Percentiles rank a stretch among this genome's conserved stretches.
phyloP scores from a whole-genome alignment of 2,888 invertebrate species.

The Galerucella calmariensis region DNA sequence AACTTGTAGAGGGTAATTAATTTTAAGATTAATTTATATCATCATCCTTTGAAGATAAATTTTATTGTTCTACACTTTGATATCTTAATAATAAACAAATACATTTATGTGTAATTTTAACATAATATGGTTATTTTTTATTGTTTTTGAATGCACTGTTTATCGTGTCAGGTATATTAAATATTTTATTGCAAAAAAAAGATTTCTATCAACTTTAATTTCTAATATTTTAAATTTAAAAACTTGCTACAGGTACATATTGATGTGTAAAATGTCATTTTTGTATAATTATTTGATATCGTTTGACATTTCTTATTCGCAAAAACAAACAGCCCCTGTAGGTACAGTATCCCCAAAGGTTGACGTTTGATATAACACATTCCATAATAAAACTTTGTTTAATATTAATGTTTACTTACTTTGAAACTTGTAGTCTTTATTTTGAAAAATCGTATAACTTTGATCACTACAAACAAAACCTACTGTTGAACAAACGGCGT shows the following conservation, averaged over 20 bases:
- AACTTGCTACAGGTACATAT: too few relatives aligned
- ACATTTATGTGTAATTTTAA: slow-evolving; percentile 11
- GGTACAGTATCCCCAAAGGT: too few relatives aligned
- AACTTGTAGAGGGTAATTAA: slow-evolving; percentile 21
- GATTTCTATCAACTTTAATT: background rate
- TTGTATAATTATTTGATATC: too few relatives aligned
- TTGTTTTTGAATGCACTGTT: background rate
- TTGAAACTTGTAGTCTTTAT: background rate
- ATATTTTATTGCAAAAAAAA: background rate
- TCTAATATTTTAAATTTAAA: background rate
- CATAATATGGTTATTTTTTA: slow-evolving; percentile 14
- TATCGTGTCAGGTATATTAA: background rate
- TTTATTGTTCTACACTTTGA: slow-evolving; percentile 24
- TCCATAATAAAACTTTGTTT: background rate
- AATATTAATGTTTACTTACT: background rate
- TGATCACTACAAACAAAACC: background rate
- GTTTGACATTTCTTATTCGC: too few relatives aligned
- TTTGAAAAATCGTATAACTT: background rate
- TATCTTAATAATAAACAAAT: slow-evolving; percentile 22
- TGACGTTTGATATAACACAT: too few relatives aligned
- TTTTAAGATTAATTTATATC: slow-evolving; percentile 22
- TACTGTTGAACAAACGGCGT: slow-evolving; percentile 30
- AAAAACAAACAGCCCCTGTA: too few relatives aligned
- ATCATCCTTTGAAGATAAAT: slow-evolving; percentile 23
- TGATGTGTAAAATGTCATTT: too few relatives aligned